These are phyloP conservation scores for Lepidostoma basale DNA, from an alignment of 1,140 invertebrate species.

Conservation along the genomic window DNA sequence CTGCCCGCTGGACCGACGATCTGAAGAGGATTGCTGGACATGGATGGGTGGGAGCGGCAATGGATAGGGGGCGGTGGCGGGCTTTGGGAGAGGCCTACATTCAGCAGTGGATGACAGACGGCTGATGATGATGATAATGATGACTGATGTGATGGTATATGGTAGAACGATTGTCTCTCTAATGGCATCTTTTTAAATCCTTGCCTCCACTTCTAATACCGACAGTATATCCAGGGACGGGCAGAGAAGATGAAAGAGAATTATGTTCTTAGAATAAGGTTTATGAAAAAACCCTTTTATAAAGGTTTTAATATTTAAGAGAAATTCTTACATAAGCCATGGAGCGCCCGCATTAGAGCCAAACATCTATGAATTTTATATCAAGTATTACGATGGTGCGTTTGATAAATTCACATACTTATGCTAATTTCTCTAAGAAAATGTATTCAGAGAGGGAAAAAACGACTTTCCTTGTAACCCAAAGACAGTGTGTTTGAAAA, in stretches of 20 bases:
- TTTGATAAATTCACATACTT: slow-evolving; percentile 24
- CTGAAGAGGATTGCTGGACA: no score
- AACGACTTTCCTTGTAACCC: neutral
- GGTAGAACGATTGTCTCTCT: neutral
- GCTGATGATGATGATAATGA: no score
- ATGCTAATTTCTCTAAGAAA: slow-evolving; percentile 10
- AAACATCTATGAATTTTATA: slow-evolving; percentile 19
- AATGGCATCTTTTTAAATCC: no score
- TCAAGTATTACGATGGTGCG: neutral
- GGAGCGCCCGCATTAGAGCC: neutral
- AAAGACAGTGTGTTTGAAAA: neutral
- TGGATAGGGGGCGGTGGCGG: no score
- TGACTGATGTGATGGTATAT: no score
- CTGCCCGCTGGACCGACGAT: no score
- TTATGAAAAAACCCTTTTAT: neutral
- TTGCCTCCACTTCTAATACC: no score
- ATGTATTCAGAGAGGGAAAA: slow-evolving; percentile 9
- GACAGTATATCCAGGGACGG: no score
- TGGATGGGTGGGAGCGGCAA: no score
- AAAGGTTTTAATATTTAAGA: neutral
- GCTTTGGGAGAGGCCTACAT: no score
- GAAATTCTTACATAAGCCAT: neutral
- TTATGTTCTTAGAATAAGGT: neutral
- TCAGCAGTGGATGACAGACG: no score
- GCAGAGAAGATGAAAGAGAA: no score